Conservation (phyloP, 1,140 invertebrate genomes). For the Zaprionus davidi region DNA sequence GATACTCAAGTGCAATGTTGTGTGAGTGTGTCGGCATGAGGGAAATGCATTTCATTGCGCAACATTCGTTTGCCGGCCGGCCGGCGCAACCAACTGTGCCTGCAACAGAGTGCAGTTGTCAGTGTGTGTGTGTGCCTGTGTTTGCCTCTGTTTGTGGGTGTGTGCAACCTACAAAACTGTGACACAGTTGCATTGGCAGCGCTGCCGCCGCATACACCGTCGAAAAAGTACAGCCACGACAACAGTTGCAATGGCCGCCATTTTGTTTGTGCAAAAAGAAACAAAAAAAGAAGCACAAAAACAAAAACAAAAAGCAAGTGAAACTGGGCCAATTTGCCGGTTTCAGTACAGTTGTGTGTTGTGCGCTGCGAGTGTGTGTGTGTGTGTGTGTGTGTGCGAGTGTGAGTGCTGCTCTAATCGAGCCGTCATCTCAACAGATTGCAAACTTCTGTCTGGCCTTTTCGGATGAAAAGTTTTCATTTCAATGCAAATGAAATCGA, state of each 20-base stretch:
- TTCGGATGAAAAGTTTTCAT: constrained; percentile 40
- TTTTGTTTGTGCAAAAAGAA: constrained; percentile 63
- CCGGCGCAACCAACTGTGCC: constrained; percentile 61
- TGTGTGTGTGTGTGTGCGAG: not conserved
- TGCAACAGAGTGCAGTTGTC: constrained; percentile 68
- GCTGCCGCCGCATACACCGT: constrained; percentile 30
- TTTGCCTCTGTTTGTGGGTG: constrained; percentile 42
- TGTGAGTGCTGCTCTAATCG: constrained; percentile 43
- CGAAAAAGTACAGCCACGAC: constrained; percentile 81
- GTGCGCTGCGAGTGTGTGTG: not conserved
- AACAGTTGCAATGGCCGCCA: constrained; percentile 79
- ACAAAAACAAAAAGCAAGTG: constrained; percentile 17
- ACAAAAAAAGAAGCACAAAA: not conserved
- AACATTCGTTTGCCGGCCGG: constrained; percentile 77
- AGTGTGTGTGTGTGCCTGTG: constrained; percentile 19
- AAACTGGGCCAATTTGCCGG: constrained; percentile 80
- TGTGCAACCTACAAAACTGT: constrained; percentile 66
- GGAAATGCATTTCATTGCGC: constrained; percentile 78
- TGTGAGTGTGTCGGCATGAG: constrained; percentile 31
- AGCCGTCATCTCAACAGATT: constrained; percentile 31
- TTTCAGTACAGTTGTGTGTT: constrained; percentile 49
- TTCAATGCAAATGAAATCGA: constrained; percentile 66
- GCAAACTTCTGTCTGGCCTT: constrained; percentile 22
- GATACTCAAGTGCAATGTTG: constrained; percentile 22
- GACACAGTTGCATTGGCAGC: constrained; percentile 52